Conservation (phyloP, 1,140 invertebrate species). For the Drosophila grimshawi region DNA sequence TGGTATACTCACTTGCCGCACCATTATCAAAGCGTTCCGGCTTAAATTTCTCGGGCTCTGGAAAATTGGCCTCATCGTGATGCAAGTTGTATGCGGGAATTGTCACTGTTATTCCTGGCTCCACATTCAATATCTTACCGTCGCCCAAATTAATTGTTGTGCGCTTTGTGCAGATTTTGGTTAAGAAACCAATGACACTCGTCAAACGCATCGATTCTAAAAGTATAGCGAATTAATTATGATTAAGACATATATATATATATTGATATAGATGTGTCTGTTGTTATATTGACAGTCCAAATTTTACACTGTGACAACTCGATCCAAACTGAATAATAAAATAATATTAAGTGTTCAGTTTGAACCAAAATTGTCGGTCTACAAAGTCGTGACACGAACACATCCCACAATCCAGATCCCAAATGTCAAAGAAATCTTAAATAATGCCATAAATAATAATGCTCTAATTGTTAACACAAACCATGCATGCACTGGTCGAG, state of each 20-base stretch:
- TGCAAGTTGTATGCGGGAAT: slow-evolving; percentile 69
- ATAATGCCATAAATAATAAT: no score
- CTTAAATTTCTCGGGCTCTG: slow-evolving; percentile 86
- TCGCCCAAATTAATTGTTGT: slow-evolving; percentile 80
- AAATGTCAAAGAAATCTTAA: no score
- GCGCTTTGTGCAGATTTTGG: slow-evolving; percentile 76
- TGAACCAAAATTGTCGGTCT: no score
- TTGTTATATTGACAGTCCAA: no score
- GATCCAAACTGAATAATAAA: no score
- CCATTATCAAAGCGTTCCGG: slow-evolving; percentile 87
- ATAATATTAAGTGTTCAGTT: no score
- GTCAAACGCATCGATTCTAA: slow-evolving; percentile 66
- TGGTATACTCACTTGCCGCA: slow-evolving; percentile 47
- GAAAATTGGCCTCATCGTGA: slow-evolving; percentile 83
- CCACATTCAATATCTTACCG: slow-evolving; percentile 47
- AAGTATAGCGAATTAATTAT: not conserved
- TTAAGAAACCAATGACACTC: slow-evolving; percentile 61
- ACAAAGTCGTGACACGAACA: no score
- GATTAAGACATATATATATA: not conserved
- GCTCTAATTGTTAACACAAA: slow-evolving; percentile 13
- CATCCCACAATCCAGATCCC: no score
- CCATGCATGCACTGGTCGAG: slow-evolving; percentile 75
- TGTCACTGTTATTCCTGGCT: slow-evolving; percentile 56
- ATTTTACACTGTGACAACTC: no score
- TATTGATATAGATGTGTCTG: no score